phyloP scores from a whole-genome alignment of 2,888 invertebrate species.

The Argyra leucocephala region DNA sequence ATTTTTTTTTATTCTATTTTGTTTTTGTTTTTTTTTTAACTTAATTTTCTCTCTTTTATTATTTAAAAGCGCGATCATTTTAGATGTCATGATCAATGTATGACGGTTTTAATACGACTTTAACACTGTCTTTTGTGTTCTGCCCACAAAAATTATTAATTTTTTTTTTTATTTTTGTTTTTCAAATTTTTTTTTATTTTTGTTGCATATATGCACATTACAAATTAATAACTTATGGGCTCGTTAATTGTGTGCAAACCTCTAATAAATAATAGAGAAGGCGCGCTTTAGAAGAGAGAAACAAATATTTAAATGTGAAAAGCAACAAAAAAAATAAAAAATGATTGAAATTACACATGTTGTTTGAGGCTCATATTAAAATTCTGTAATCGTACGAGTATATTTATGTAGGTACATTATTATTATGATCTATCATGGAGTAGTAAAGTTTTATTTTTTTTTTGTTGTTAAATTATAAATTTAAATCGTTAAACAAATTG shows the following conservation, averaged over 20 bases:
- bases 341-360: too few relatives aligned
- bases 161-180: neutral
- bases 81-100: conserved; percentile 6
- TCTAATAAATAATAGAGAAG: conserved; percentile 8
- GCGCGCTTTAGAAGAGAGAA: neutral
- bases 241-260: conserved; percentile 11
- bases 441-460: too few relatives aligned
- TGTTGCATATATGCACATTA: neutral
- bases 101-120: conserved; percentile 1
- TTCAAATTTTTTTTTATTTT: neutral
- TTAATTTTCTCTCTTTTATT: too few relatives aligned
- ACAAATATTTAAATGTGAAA: neutral
- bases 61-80: neutral
- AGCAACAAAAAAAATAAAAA: too few relatives aligned
- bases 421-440: too few relatives aligned
- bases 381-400: too few relatives aligned
- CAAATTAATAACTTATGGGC: conserved; percentile 12
- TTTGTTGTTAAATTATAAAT: too few relatives aligned
- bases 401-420: too few relatives aligned
- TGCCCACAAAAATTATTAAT: neutral
- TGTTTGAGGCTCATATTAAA: too few relatives aligned
- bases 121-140: conserved; percentile 4
- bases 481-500: too few relatives aligned
- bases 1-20: neutral
- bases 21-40: too few relatives aligned